A percentile compares a stretch with the other conserved stretches of the same genome.
Conservation (phyloP, 2,888 invertebrate species). For the Sinopyrophorus schimmeli region DNA sequence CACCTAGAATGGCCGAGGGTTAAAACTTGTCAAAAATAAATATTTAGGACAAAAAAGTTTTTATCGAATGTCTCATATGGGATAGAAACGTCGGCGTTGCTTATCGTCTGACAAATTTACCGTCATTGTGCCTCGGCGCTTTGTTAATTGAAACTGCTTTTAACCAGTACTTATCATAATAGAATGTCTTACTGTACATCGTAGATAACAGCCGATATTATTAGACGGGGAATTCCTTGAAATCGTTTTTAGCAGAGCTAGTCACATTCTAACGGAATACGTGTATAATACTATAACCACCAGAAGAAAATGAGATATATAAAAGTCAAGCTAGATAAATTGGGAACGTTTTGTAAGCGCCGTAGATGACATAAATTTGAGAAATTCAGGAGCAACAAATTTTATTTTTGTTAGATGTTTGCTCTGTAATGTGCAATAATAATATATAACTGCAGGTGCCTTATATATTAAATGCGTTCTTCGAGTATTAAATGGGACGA, state of each 20-base stretch:
- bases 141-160: conserved; percentile 45
- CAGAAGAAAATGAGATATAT: conserved; percentile 51
- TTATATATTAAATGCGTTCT: conserved; percentile 32
- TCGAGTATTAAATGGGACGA: conserved; percentile 29
- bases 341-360: conserved; percentile 51
- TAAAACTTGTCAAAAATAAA: no score
- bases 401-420: conserved; percentile 30
- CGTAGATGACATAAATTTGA: conserved; percentile 37
- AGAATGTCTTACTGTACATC: conserved; percentile 38
- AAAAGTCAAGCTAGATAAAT: conserved; percentile 52
- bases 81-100: conserved; percentile 23
- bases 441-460: conserved; percentile 33
- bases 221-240: conserved; percentile 32
- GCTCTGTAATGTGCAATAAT: conserved; percentile 30
- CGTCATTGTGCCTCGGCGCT: conserved; percentile 32
- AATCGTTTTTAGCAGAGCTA: conserved; percentile 25
- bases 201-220: conserved; percentile 39
- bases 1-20: no score
- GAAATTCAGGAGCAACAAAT: conserved; percentile 27
- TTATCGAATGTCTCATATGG: no score
- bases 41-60: no score
- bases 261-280: conserved; percentile 40
- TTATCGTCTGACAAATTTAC: conserved; percentile 39
- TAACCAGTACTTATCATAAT: conserved; percentile 41
- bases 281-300: conserved; percentile 41